Evolutionary conservation across 2,888 invertebrate species (phyloP), one percentile per base, ranked within the genome.

Genomic region (Torymus texanus): DNA sequence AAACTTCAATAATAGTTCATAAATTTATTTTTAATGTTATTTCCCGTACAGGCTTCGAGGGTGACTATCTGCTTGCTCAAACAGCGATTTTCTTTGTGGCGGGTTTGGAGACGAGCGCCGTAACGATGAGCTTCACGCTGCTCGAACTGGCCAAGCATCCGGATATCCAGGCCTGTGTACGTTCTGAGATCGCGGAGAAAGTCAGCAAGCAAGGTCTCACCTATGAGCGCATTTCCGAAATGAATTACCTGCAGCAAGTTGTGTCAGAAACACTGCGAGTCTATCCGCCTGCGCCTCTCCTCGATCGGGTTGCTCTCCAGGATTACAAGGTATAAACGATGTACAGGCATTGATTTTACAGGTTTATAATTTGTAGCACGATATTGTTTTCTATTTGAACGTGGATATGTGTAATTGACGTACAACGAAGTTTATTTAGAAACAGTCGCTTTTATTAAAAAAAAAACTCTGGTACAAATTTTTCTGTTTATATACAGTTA

Each of bases 41-140:
- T 29, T 29, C 29, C 29, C 29, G 29, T 75, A 11, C 41, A 88
- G 88, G 81, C 51, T 85, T 88, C 5, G 82, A 85, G 2, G 88
- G 85, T 0, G 88, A 88, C 50, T 75, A 56, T 0, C 82, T 88
- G 12, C 51, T 88, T 2, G 86, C 86, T 0, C 88, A 89, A 58
- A 84, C 88, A 0, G 83, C 82, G 0, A 85, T 88, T 18, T 86
- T 89, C 70, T 88, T 87, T 21, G 53, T 87, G 0, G 88, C 88
- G 24, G 88, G 87, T 8, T 82, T 85, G 2, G 88, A 88, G 66
- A 84, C 87, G 5, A 86, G 84, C 24, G 71, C 86, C 0, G 67
- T 84, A 1, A 88, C 87, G 2, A 85, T 88, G 61, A 66, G 82
- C 0, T 85, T 85, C 16, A 75, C 85, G 0, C 82, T 88, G 0